Evolutionary conservation across 1,140 invertebrate genomes (phyloP).

Genomic region (Leptinotarsa texana): DNA sequence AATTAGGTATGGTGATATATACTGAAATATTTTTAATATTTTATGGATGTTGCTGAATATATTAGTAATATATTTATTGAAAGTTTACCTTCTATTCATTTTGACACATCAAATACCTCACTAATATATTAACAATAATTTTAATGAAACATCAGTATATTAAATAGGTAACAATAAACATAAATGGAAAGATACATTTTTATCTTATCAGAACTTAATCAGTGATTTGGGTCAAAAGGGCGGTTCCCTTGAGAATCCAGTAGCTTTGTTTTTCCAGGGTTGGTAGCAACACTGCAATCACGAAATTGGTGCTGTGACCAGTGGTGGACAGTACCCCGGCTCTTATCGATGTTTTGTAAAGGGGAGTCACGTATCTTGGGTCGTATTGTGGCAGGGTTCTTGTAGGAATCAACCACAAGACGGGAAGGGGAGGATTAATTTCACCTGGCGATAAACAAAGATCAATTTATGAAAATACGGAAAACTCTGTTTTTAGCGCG

Average conservation of each 20-base stretch:
- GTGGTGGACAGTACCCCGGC: slow-evolving; percentile 85
- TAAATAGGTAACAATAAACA: too few species aligned
- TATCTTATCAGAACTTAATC: slow-evolving; percentile 55
- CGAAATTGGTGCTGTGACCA: slow-evolving; percentile 88
- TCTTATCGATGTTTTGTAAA: slow-evolving; percentile 85
- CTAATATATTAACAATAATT: too few species aligned
- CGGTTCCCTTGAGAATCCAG: slow-evolving; percentile 87
- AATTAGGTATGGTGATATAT: too few species aligned
- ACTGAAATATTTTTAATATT: too few species aligned
- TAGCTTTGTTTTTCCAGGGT: slow-evolving; percentile 66
- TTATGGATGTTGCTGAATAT: too few species aligned
- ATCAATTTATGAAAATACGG: background rate
- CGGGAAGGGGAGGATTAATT: slow-evolving; percentile 77
- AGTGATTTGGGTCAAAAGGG: slow-evolving; percentile 77
- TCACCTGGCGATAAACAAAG: slow-evolving; percentile 60
- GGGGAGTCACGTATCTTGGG: slow-evolving; percentile 72
- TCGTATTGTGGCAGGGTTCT: slow-evolving; percentile 64
- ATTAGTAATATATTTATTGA: too few species aligned
- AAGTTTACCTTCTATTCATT: too few species aligned
- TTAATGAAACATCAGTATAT: too few species aligned
- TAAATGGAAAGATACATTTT: background rate
- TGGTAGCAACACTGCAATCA: slow-evolving; percentile 76
- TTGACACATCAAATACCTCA: too few species aligned
- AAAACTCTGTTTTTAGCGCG: background rate
- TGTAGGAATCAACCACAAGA: slow-evolving; percentile 73